phyloP scores from a whole-genome alignment of 2,888 invertebrate species.

The Dioctria rufipes region DNA sequence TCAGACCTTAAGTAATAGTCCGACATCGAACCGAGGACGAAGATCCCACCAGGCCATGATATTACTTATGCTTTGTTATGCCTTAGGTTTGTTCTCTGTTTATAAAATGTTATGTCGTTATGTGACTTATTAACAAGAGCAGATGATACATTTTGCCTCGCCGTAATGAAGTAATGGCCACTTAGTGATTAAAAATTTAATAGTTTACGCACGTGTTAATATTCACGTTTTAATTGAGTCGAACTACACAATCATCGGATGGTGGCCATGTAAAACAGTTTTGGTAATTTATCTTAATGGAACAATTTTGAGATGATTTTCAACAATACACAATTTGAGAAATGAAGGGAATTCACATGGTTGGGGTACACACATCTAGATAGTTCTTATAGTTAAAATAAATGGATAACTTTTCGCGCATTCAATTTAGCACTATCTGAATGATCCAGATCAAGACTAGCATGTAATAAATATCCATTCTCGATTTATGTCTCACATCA shows the following conservation, averaged over 20 bases:
- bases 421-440: no score
- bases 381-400: no score
- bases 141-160: constrained; percentile 6
- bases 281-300: background rate
- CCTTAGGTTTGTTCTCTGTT: background rate
- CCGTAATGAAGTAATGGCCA: constrained; percentile 10
- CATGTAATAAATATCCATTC: no score
- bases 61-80: no score
- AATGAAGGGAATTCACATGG: no score
- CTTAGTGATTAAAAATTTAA: constrained; percentile 8
- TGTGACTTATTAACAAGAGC: constrained; percentile 26
- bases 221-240: background rate
- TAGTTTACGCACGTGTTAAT: constrained; percentile 7
- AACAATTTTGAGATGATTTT: background rate
- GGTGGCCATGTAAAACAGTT: background rate
- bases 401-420: no score
- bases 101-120: background rate
- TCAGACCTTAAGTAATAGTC: constrained; percentile 28
- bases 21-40: no score
- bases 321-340: no score
- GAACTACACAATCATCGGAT: background rate
- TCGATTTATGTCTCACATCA: no score
- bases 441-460: no score
- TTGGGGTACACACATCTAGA: no score
- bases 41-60: no score